phyloP scores from a whole-genome alignment of 2,113 vertebrate species.

The Electrona antarctica region DNA sequence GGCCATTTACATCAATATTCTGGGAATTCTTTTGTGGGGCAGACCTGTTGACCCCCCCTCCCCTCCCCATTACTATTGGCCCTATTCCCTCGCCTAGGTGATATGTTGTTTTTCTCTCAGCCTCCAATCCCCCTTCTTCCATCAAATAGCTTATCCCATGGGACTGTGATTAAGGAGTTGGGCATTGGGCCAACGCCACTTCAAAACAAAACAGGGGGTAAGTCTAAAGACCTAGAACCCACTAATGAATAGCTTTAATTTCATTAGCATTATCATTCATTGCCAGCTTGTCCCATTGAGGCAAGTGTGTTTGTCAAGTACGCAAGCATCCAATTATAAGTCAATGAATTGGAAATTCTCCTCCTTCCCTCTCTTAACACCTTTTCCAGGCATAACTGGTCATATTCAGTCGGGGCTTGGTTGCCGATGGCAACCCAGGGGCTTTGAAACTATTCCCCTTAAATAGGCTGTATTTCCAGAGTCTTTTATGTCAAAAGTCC shows the following conservation, averaged over 20 bases:
- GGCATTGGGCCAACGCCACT: slow-evolving; percentile 45
- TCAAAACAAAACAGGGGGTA: slow-evolving; percentile 26
- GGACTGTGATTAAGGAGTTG: slow-evolving; percentile 31
- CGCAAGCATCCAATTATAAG: slow-evolving; percentile 39
- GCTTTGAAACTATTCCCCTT: slow-evolving; percentile 40
- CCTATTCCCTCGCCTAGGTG: slow-evolving; percentile 10
- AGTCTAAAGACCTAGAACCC: slow-evolving; percentile 23
- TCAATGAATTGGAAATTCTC: slow-evolving; percentile 44
- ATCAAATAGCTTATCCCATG: slow-evolving; percentile 33
- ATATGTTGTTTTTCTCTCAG: slow-evolving; percentile 36
- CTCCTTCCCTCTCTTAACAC: neutral
- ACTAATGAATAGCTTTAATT: slow-evolving; percentile 45
- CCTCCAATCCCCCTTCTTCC: neutral
- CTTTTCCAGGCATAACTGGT: slow-evolving; percentile 35
- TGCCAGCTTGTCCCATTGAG: slow-evolving; percentile 39
- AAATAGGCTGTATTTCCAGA: slow-evolving; percentile 34
- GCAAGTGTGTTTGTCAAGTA: slow-evolving; percentile 39
- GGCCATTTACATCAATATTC: neutral
- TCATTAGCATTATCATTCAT: slow-evolving; percentile 50
- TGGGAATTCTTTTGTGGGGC: slow-evolving; percentile 48
- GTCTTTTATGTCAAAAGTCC: slow-evolving; percentile 41
- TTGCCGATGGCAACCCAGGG: slow-evolving; percentile 61
- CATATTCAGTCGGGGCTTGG: slow-evolving; percentile 30
- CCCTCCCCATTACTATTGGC: slow-evolving; percentile 13
- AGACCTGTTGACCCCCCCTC: neutral